Evolutionary conservation across 2,888 invertebrate genomes (phyloP).

Genomic region (Oligia fasciuncula): DNA sequence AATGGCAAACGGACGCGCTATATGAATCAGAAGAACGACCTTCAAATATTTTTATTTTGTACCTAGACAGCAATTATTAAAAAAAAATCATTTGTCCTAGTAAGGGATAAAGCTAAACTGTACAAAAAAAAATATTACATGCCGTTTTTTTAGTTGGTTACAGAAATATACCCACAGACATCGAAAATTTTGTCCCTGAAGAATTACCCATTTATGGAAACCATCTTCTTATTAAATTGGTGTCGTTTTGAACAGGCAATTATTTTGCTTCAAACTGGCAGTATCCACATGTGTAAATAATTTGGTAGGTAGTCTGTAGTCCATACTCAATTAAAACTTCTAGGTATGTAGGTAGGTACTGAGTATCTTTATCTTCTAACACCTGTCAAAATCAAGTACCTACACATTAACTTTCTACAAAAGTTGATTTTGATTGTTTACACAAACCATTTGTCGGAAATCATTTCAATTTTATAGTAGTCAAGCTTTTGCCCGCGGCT

Average conservation of each 20-base stretch:
- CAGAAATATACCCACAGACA: too few species aligned
- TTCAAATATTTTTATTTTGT: too few species aligned
- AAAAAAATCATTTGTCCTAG: too few species aligned
- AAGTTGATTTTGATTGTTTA: constrained; percentile 45
- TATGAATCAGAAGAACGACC: too few species aligned
- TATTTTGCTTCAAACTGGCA: neutral
- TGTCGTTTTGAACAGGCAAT: neutral
- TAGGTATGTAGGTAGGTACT: neutral
- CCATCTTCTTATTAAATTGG: neutral
- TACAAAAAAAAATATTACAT: too few species aligned
- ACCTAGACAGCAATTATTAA: too few species aligned
- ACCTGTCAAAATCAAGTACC: constrained; percentile 16
- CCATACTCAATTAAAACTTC: neutral
- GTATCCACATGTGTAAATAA: neutral
- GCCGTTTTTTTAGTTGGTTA: too few species aligned
- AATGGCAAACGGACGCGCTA: too few species aligned
- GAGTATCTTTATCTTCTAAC: constrained; percentile 1
- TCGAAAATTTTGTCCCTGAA: too few species aligned
- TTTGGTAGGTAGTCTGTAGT: neutral
- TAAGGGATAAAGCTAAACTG: too few species aligned
- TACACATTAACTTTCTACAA: constrained; percentile 39
- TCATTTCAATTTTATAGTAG: constrained; percentile 30
- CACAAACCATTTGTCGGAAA: constrained; percentile 35
- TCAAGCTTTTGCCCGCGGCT: neutral
- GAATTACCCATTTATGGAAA: too few species aligned